These are phyloP conservation scores for Drosophila bipectinata DNA, from an alignment of 1,140 invertebrate genomes.

Conservation along the genomic window DNA sequence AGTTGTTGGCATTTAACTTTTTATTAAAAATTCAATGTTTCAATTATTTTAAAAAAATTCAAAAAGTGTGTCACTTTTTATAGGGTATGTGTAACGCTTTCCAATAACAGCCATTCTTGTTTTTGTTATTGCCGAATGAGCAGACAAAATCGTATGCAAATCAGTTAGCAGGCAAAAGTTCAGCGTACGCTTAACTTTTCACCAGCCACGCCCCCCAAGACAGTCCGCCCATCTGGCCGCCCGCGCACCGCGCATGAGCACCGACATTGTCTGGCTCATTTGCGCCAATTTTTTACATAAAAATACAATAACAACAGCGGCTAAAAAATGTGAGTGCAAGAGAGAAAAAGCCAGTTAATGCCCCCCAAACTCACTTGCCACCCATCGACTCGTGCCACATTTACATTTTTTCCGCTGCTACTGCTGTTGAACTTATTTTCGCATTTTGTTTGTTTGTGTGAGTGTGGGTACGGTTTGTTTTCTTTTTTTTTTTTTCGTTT, in stretches of 20 bases:
- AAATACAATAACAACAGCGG: constrained; percentile 58
- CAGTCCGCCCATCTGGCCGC: constrained; percentile 8
- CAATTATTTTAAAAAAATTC: no score
- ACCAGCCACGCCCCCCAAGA: constrained; percentile 25
- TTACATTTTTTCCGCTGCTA: constrained; percentile 75
- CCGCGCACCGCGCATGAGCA: constrained; percentile 71
- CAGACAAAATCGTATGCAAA: constrained; percentile 82
- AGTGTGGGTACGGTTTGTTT: constrained; percentile 49
- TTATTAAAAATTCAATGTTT: no score
- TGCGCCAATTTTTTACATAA: constrained; percentile 80
- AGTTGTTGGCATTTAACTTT: no score
- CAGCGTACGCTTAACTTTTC: constrained; percentile 80
- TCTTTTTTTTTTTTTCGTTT: constrained; percentile 19
- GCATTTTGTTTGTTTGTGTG: constrained; percentile 72
- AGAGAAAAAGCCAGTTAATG: constrained; percentile 33
- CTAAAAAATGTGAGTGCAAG: constrained; percentile 31
- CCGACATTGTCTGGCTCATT: constrained; percentile 81
- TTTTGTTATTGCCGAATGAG: constrained; percentile 40
- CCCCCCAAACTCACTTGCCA: constrained; percentile 4
- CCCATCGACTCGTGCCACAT: constrained; percentile 63
- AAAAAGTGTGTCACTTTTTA: background rate
- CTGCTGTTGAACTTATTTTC: constrained; percentile 79
- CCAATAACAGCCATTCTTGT: background rate
- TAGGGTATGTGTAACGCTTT: background rate
- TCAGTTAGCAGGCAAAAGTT: constrained; percentile 77